Conservation (phyloP, 1,140 invertebrate genomes). For the Akabosia matsudoensis region DNA sequence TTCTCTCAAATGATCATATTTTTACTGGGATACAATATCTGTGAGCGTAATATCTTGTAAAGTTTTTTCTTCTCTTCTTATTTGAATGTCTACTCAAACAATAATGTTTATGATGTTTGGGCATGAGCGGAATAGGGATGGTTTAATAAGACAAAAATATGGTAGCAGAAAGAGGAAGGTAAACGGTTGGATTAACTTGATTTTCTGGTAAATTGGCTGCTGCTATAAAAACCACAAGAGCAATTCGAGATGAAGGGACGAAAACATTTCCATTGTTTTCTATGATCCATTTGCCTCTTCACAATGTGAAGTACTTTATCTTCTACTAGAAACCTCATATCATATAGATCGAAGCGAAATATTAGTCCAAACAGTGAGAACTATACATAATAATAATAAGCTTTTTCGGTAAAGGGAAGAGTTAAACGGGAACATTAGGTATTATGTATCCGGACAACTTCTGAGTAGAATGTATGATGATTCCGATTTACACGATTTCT, state of each 20-base stretch:
- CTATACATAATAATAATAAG: no score
- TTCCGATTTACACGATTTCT: no score
- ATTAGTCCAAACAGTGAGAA: no score
- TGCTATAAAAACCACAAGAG: slow-evolving; percentile 45
- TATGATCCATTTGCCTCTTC: slow-evolving; percentile 46
- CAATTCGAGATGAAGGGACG: slow-evolving; percentile 35
- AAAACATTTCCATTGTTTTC: slow-evolving; percentile 43
- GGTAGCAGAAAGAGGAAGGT: slow-evolving; percentile 21
- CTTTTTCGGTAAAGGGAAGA: no score
- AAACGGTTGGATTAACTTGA: slow-evolving; percentile 48
- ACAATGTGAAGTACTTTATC: slow-evolving; percentile 17
- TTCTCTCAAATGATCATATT: no score
- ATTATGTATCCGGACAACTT: no score
- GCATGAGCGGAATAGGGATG: slow-evolving; percentile 8
- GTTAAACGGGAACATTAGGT: no score
- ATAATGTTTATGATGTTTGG: slow-evolving; percentile 1
- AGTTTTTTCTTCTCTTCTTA: background rate
- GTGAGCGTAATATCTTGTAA: background rate
- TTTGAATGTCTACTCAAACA: slow-evolving; percentile 1
- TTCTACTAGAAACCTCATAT: background rate
- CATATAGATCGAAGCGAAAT: background rate
- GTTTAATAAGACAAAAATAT: slow-evolving; percentile 40
- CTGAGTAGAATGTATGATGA: no score
- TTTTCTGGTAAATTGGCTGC: slow-evolving; percentile 47
- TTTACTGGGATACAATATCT: no score